phyloP scores from a whole-genome alignment of 2,888 invertebrate species.

The Nycteola revayana region DNA sequence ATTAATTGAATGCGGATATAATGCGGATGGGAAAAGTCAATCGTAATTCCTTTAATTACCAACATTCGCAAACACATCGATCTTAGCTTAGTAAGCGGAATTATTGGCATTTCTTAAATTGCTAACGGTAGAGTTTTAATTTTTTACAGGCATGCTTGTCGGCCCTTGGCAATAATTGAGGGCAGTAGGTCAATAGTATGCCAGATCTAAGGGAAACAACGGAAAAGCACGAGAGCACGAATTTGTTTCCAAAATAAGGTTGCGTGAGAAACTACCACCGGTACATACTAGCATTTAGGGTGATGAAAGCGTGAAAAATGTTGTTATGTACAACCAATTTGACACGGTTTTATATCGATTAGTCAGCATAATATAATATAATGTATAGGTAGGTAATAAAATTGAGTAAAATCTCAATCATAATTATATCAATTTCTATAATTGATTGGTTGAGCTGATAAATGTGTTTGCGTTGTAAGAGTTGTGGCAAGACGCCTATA shows the following conservation, averaged over 20 bases:
- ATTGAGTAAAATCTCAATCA: no score
- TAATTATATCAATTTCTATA: no score
- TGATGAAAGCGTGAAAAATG: slow-evolving; percentile 20
- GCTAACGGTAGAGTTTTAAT: slow-evolving; percentile 11
- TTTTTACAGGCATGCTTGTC: slow-evolving; percentile 22
- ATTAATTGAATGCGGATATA: no score
- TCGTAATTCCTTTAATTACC: no score
- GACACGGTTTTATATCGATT: no score
- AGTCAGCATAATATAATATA: no score
- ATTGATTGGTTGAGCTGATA: no score
- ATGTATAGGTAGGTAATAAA: no score
- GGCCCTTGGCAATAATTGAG: slow-evolving; percentile 43
- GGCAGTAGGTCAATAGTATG: slow-evolving; percentile 63
- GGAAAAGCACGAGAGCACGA: slow-evolving; percentile 47
- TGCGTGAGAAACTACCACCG: slow-evolving; percentile 42
- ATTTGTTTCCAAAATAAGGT: slow-evolving; percentile 45
- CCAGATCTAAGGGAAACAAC: slow-evolving; percentile 51
- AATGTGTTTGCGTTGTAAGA: no score
- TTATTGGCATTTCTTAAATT: slow-evolving; percentile 17
- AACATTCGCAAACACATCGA: no score
- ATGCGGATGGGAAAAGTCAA: no score
- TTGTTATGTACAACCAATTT: slow-evolving; percentile 1
- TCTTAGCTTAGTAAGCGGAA: slow-evolving; percentile 5
- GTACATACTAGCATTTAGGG: slow-evolving; percentile 18
- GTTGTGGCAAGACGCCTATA: no score